Percentiles rank a stretch among this genome's conserved stretches.
Evolutionary conservation across 2,797 vertebrate species (phyloP).

Genomic region (Microctenopoma lineatum): DNA sequence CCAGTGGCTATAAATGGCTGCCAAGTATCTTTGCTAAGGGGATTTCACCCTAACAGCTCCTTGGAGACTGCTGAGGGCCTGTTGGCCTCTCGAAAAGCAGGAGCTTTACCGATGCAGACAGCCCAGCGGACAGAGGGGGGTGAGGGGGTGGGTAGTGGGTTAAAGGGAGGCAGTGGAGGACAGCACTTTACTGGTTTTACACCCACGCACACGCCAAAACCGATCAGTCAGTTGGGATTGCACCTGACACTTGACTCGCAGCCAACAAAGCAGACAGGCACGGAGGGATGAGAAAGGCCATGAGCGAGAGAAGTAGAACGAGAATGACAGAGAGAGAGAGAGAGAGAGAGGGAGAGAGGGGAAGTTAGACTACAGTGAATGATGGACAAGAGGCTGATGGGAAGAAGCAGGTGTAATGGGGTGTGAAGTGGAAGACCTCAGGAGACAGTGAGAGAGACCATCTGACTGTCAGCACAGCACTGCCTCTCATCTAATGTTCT

Average conservation of each 20-base stretch:
- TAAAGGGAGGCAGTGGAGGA: slow-evolving; percentile 37
- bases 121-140: slow-evolving; percentile 27
- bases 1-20: slow-evolving; percentile 66
- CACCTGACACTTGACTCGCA: slow-evolving; percentile 78
- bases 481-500: slow-evolving; percentile 22
- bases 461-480: slow-evolving; percentile 71
- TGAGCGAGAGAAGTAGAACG: slow-evolving; percentile 23
- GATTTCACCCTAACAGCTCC: slow-evolving; percentile 76
- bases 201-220: slow-evolving; percentile 71
- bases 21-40: slow-evolving; percentile 70
- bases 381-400: slow-evolving; percentile 81
- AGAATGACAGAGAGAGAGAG: slow-evolving; percentile 27
- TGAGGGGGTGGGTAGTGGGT: slow-evolving; percentile 19
- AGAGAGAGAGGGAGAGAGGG: slow-evolving; percentile 38
- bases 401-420: slow-evolving; percentile 88
- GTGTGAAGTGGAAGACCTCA: slow-evolving; percentile 85
- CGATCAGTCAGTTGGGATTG: slow-evolving; percentile 77
- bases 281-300: slow-evolving; percentile 50
- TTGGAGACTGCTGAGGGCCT: slow-evolving; percentile 66
- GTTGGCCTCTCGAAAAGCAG: slow-evolving; percentile 56
- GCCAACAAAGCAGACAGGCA: slow-evolving; percentile 73
- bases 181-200: slow-evolving; percentile 77
- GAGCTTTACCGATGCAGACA: slow-evolving; percentile 63
- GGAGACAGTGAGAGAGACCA: slow-evolving; percentile 74
- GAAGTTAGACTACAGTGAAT: slow-evolving; percentile 66